Conservation (phyloP, 2,113 vertebrate species). For the Pipra filicauda region DNA sequence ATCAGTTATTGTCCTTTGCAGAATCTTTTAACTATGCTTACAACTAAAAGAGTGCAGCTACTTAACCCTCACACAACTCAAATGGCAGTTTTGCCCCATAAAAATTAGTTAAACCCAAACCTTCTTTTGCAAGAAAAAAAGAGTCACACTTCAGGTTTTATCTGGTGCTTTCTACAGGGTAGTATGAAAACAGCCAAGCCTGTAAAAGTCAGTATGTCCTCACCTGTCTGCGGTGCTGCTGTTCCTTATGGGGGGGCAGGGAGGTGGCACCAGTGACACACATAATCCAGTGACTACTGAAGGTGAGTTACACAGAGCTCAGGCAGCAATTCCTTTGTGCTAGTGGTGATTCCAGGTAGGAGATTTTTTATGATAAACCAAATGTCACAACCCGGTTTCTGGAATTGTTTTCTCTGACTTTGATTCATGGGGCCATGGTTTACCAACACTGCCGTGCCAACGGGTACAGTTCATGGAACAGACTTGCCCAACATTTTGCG, state of each 20-base stretch:
- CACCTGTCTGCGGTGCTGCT: not conserved
- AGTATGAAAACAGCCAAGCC: not conserved
- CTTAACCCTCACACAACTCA: not conserved
- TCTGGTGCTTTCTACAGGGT: not conserved
- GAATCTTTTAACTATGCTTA: not conserved
- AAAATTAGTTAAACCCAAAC: not conserved
- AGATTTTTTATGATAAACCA: not conserved
- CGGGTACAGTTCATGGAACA: not conserved
- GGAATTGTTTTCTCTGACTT: not conserved
- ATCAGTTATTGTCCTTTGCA: slow-evolving; percentile 53
- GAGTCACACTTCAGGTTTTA: not conserved
- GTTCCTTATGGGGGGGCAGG: not conserved
- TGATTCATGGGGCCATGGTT: not conserved
- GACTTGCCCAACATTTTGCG: not conserved
- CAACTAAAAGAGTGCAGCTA: not conserved
- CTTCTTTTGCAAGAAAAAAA: not conserved
- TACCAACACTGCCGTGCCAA: not conserved
- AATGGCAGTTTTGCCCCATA: not conserved
- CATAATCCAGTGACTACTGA: not conserved
- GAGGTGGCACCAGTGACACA: rapidly evolving
- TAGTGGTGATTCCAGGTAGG: not conserved
- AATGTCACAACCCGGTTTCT: not conserved
- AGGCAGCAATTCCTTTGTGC: not conserved
- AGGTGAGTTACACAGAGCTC: not conserved
- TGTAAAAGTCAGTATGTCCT: not conserved